phyloP scores from a whole-genome alignment of 2,888 invertebrate genomes.

The Steinernema scapterisci region DNA sequence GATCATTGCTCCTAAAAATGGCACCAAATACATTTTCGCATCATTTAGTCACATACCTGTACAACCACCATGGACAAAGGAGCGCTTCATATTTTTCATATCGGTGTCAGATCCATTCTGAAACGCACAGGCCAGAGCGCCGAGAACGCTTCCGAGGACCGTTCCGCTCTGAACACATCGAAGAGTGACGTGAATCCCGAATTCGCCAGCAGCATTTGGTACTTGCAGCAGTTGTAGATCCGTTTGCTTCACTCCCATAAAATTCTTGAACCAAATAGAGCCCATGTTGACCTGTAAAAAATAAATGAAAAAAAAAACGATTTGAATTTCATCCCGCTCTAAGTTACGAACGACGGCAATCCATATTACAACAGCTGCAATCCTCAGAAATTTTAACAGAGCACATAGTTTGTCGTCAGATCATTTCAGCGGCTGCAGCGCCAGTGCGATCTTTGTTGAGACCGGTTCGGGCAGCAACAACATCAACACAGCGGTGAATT shows the following conservation, averaged over 20 bases:
- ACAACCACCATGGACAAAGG: conserved; percentile 16
- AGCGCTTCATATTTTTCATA: background rate
- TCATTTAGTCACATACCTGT: background rate
- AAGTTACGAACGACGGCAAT: too few species aligned
- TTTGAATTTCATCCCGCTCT: too few species aligned
- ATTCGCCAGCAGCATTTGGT: conserved; percentile 56
- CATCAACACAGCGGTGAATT: too few species aligned
- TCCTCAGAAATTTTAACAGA: too few species aligned
- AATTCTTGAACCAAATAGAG: conserved; percentile 55
- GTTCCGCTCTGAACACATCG: conserved; percentile 49
- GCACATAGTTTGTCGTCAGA: too few species aligned
- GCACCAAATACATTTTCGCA: too few species aligned
- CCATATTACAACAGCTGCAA: too few species aligned
- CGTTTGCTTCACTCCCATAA: conserved; percentile 49
- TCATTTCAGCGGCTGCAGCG: too few species aligned
- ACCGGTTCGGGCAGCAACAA: too few species aligned
- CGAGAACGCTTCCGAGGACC: conserved; percentile 38
- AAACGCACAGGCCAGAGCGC: background rate
- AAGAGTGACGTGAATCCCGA: conserved; percentile 60
- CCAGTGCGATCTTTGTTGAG: too few species aligned
- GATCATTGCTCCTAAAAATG: background rate
- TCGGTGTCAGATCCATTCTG: background rate
- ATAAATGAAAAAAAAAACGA: too few species aligned
- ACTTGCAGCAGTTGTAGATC: conserved; percentile 55
- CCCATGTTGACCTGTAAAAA: conserved; percentile 42